Base-by-base conservation (phyloP, 1,140 invertebrate genomes). In the Penaeus japonicus region DNA sequence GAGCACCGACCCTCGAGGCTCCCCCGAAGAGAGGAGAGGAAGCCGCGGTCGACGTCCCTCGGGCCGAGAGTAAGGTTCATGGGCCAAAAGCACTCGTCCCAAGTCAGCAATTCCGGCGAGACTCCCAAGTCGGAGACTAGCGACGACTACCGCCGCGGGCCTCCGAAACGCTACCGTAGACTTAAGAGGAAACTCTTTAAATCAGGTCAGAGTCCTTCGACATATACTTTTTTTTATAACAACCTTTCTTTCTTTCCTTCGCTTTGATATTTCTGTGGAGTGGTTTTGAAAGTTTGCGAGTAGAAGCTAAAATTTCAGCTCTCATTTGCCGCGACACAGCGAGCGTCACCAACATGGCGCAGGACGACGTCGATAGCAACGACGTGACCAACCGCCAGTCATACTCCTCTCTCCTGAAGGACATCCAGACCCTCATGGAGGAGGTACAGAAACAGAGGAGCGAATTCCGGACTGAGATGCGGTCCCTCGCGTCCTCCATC, bases 11-110 rank as follows among this genome's bases (percentile, higher is more conserved):
- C 85, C 32, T 79, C 85, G 17, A 24, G 62, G 27, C 57, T 80
- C 32, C 85, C 57, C 4, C 62, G 77, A 2, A 70, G 30, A 55
- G 77, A 80, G 22, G 77, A 62, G 18, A 32, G 77, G 35, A 47
- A 62, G 54, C 35, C 65, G 39, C 77, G 85, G 47, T 87, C 85
- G 20, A 80, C 85, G 32, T 87, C 85, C 55, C 55, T 87, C 35
- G 85, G 85, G 22, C 85, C 79, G 55, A 87, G 57, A 47, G 85
- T 87, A n/a, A 79, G 85, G 85, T 87, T 87, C 57, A 81, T 55
- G 30, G 77, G 85, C 35, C 73, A 87, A 77, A 47, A 47, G 47
- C 3, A 47, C 47, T 12, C 47, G 47, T 47, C 47, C 10, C 47
- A 47, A 15, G 47, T 47, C 47, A 80, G 85, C 57, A 80, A 62